phyloP scores from a whole-genome alignment of 2,888 invertebrate genomes.

The Temnothorax ravouxi region DNA sequence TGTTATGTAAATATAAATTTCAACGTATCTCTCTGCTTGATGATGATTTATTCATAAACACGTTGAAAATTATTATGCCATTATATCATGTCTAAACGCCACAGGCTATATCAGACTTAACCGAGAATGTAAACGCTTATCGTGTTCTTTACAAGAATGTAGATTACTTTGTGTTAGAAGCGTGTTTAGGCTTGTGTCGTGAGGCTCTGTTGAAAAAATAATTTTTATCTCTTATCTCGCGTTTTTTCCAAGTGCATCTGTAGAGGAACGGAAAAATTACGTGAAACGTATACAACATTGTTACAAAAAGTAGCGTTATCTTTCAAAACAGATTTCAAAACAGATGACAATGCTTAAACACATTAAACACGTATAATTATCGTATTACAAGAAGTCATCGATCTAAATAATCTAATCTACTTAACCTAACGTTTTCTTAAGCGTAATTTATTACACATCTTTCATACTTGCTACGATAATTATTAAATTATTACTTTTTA shows the following conservation, averaged over 20 bases:
- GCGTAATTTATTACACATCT: background rate
- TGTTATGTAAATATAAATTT: background rate
- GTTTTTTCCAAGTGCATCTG: background rate
- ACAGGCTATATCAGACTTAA: background rate
- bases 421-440: slow-evolving; percentile 8
- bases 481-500: slow-evolving; percentile 14
- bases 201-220: slow-evolving; percentile 37
- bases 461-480: background rate
- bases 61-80: slow-evolving; percentile 26
- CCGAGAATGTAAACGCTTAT: slow-evolving; percentile 4
- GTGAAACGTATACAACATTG: background rate
- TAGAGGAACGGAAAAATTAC: slow-evolving; percentile 1
- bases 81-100: background rate
- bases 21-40: background rate
- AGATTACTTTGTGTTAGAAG: background rate
- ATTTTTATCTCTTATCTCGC: slow-evolving; percentile 1
- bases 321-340: background rate
- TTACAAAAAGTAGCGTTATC: background rate
- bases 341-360: background rate
- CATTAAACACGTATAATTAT: slow-evolving; percentile 11
- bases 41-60: slow-evolving; percentile 42
- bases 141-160: background rate
- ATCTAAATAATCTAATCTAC: background rate
- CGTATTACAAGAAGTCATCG: background rate
- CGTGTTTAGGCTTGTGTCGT: background rate